Evolutionary conservation across 2,888 invertebrate species (phyloP).

Genomic region (Drosophila yooni): DNA sequence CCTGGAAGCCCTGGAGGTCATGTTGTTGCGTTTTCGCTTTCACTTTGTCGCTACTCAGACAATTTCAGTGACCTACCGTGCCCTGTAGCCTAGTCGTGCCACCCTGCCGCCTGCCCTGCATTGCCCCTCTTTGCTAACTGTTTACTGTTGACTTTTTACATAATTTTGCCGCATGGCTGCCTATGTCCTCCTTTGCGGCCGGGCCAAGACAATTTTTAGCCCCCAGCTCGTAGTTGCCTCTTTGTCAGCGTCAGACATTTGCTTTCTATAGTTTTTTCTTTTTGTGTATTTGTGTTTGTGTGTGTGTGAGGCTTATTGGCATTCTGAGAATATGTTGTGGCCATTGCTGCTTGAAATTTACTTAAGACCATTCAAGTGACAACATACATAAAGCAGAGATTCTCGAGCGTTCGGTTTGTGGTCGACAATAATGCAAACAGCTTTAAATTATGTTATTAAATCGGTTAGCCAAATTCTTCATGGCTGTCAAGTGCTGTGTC

Average conservation of each 20-base stretch:
- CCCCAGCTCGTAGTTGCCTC: constrained; percentile 11
- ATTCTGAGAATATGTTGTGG: constrained; percentile 55
- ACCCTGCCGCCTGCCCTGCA: neutral
- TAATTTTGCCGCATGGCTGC: constrained; percentile 75
- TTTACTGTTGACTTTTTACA: constrained; percentile 73
- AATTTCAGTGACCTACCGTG: constrained; percentile 59
- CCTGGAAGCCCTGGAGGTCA: constrained; percentile 64
- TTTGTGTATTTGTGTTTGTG: constrained; percentile 33
- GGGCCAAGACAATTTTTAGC: constrained; percentile 32
- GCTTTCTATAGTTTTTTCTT: constrained; percentile 7
- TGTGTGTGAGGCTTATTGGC: constrained; percentile 47
- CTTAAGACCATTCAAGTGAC: constrained; percentile 66
- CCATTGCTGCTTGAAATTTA: constrained; percentile 67
- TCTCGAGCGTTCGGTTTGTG: constrained; percentile 6
- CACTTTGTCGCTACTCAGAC: constrained; percentile 62
- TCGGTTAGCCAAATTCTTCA: constrained; percentile 26
- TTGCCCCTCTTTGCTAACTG: constrained; percentile 30
- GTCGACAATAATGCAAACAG: constrained; percentile 25
- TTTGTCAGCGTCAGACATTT: constrained; percentile 25
- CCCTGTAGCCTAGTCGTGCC: constrained; percentile 4
- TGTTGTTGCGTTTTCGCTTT: constrained; percentile 60
- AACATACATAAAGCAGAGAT: constrained; percentile 37
- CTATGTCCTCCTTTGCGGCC: constrained; percentile 56
- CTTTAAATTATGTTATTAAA: constrained; percentile 61
- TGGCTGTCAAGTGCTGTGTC: constrained; percentile 1